phyloP scores from a whole-genome alignment of 1,140 invertebrate species.

The Latrodectus geometricus region DNA sequence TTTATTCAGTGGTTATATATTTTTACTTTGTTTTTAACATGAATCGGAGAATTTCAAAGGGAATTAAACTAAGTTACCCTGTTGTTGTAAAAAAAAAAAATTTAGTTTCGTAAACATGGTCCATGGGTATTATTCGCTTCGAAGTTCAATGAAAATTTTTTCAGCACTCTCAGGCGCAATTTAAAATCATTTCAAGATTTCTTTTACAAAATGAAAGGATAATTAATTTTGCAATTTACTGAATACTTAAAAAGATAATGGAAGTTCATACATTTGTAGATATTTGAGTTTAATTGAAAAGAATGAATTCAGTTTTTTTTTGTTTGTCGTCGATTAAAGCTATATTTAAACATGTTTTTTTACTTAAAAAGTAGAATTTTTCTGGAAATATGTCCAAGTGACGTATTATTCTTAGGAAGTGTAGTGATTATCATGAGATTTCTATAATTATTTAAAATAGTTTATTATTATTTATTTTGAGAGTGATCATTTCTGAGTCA shows the following conservation, averaged over 20 bases:
- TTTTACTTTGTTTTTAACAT: constrained; percentile 50
- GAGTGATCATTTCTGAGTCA: too few species aligned
- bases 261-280: too few species aligned
- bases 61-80: constrained; percentile 17
- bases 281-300: too few species aligned
- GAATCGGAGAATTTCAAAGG: constrained; percentile 27
- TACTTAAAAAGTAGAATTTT: too few species aligned
- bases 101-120: not conserved
- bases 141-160: not conserved
- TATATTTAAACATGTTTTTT: too few species aligned
- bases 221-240: not conserved
- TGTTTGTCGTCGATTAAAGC: too few species aligned
- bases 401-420: too few species aligned
- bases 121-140: not conserved
- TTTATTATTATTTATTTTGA: too few species aligned
- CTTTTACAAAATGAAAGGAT: not conserved
- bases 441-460: too few species aligned
- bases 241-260: not conserved
- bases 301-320: too few species aligned
- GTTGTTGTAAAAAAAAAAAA: constrained; percentile 9
- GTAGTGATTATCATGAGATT: too few species aligned
- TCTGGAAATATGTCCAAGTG: too few species aligned
- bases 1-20: not conserved
- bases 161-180: not conserved
- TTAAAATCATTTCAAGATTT: not conserved